Evolutionary conservation across 2,113 vertebrate species (phyloP), one percentile per base, ranked within the genome.

Genomic region (Labeo rohita): DNA sequence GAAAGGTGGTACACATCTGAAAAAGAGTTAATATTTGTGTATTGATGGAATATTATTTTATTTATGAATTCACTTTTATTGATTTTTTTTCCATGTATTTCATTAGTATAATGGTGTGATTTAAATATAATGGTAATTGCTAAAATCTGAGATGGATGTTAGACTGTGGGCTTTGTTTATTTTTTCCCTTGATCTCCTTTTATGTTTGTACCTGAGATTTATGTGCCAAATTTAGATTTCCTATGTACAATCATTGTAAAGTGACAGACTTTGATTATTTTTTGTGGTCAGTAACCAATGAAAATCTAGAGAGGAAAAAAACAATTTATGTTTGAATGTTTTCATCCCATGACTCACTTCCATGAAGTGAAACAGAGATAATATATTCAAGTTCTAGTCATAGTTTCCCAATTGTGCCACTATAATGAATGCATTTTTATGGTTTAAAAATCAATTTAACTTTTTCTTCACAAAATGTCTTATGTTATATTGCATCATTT

Each of bases 361-460:
- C 52, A 73, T 73, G 82, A 84, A 84, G 82, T 84, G 82, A 84
- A 84, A n/a, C 61, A 39, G 49, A 72, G 47, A 73, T 66, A 52
- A 45, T 56, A 73, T 73, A 73, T 54, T 50, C 28, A 34, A 83
- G 49, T 72, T 43, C 39, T 34, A 39, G 21, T 79, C 15, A 49
- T 49, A 39, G 45, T 73, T 83, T 56, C 21, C 49, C 50, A 49
- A 39, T 39, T 72, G 45, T 82, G 56, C 36, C 78, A 54, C 39
- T 73, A 45, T 56, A 34, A 78, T 21, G 52, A 78, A 78, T 78
- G 75, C 39, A 34, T 66, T 70, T 82, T 39, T 52, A 21, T 70
- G 47, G 43, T 52, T 68, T 82, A 1, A 66, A 49, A 49, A 16
- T 50, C 59, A 59, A 59, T 59, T 21, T 6, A 59, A 61, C 56